Percentiles rank a stretch among this genome's conserved stretches.
Conservation (phyloP, 23 tunicate species). For the Diplosoma virens region DNA sequence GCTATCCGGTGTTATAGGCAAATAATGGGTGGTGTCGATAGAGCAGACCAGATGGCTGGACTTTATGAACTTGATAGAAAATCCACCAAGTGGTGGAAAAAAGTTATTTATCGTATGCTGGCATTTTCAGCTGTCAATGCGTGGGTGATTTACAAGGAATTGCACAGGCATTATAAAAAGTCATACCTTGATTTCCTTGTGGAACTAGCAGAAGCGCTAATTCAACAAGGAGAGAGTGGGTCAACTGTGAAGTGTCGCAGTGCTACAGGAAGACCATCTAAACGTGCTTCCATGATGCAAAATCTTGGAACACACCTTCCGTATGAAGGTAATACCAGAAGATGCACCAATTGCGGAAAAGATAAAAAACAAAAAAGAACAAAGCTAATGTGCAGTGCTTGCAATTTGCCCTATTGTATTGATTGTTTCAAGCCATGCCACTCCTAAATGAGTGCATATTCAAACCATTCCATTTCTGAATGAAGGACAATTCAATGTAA, state of each 20-base stretch:
- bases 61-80: slow-evolving; percentile 34
- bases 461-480: neutral
- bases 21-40: slow-evolving; percentile 38
- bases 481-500: slow-evolving; percentile 9
- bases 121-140: slow-evolving; percentile 41
- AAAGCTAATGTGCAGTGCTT: slow-evolving; percentile 24
- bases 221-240: slow-evolving; percentile 16
- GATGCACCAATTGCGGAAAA: neutral
- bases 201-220: slow-evolving; percentile 33
- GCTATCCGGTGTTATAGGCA: slow-evolving; percentile 26
- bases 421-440: slow-evolving; percentile 36
- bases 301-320: slow-evolving; percentile 36
- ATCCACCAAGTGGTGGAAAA: slow-evolving; percentile 38
- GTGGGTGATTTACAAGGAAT: slow-evolving; percentile 40
- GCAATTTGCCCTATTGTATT: slow-evolving; percentile 17
- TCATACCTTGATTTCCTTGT: slow-evolving; percentile 6
- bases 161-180: slow-evolving; percentile 24
- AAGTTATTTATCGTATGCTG: slow-evolving; percentile 31
- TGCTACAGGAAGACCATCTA: slow-evolving; percentile 25
- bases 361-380: slow-evolving; percentile 17
- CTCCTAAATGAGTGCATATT: slow-evolving; percentile 12
- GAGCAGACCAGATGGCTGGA: slow-evolving; percentile 41
- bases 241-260: slow-evolving; percentile 10
- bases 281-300: slow-evolving; percentile 32
- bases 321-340: slow-evolving; percentile 11